These are phyloP conservation scores for Epinephelus lanceolatus DNA, from an alignment of 2,113 vertebrate species.

Conservation along the genomic window DNA sequence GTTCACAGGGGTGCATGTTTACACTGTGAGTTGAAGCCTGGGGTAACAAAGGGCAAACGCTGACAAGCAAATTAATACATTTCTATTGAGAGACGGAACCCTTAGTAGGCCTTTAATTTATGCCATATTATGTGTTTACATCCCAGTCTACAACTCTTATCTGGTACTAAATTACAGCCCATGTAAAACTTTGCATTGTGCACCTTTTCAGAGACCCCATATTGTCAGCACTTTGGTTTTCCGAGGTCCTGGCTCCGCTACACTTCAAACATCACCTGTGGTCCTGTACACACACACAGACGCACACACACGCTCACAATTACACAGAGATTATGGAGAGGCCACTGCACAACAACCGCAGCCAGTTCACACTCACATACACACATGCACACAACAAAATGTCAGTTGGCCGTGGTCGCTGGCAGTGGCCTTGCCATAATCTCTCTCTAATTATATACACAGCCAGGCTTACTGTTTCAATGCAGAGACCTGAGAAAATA, in stretches of 20 bases:
- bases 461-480: constrained; percentile 81
- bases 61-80: constrained; percentile 56
- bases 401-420: constrained; percentile 73
- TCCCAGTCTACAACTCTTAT: neutral
- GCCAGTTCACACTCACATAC: constrained; percentile 61
- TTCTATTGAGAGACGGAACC: constrained; percentile 5
- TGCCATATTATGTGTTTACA: neutral
- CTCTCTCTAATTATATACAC: constrained; percentile 84
- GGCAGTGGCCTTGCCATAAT: constrained; percentile 77
- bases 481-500: constrained; percentile 84
- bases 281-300: constrained; percentile 65
- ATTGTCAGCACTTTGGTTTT: constrained; percentile 36
- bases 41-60: constrained; percentile 60
- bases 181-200: constrained; percentile 8
- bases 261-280: constrained; percentile 77
- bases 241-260: constrained; percentile 50
- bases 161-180: constrained; percentile 7
- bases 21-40: constrained; percentile 54
- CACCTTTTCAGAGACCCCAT: neutral
- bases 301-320: constrained; percentile 43
- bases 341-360: constrained; percentile 50
- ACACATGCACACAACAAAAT: constrained; percentile 62
- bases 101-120: neutral
- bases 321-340: constrained; percentile 74
- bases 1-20: constrained; percentile 70